Conservation (phyloP, 2,888 invertebrate genomes). For the Metalampra italica region DNA sequence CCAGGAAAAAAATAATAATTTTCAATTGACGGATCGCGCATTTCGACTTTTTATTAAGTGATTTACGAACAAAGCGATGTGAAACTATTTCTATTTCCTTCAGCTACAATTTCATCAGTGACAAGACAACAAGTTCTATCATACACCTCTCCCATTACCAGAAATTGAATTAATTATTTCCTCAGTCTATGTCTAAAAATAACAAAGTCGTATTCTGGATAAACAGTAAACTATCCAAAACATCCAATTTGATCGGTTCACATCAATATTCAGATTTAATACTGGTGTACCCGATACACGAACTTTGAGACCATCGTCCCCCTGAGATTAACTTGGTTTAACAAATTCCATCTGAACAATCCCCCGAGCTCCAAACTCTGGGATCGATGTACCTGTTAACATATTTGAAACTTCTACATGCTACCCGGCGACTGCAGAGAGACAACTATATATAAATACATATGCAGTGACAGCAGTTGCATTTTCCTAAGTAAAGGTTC, state of each 20-base stretch:
- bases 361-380: conserved; percentile 33
- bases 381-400: conserved; percentile 53
- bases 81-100: too few relatives aligned
- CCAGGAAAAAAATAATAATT: too few relatives aligned
- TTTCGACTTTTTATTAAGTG: too few relatives aligned
- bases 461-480: conserved; percentile 20
- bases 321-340: conserved; percentile 29
- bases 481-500: conserved; percentile 8
- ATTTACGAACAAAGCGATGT: too few relatives aligned
- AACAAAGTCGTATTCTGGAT: too few relatives aligned
- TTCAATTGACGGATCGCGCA: too few relatives aligned
- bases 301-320: conserved; percentile 25
- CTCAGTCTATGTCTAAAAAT: too few relatives aligned
- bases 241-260: conserved; percentile 1
- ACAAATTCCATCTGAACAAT: conserved; percentile 45
- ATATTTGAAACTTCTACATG: conserved; percentile 32
- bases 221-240: not conserved
- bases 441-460: conserved; percentile 17
- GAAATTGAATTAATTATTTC: too few relatives aligned
- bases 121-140: too few relatives aligned
- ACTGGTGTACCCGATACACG: conserved; percentile 10
- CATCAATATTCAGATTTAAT: conserved; percentile 11
- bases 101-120: too few relatives aligned
- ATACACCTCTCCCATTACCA: too few relatives aligned
- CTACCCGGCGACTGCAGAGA: conserved; percentile 18